phyloP scores from a whole-genome alignment of 1,140 invertebrate species.

The Drosophila bifasciata region DNA sequence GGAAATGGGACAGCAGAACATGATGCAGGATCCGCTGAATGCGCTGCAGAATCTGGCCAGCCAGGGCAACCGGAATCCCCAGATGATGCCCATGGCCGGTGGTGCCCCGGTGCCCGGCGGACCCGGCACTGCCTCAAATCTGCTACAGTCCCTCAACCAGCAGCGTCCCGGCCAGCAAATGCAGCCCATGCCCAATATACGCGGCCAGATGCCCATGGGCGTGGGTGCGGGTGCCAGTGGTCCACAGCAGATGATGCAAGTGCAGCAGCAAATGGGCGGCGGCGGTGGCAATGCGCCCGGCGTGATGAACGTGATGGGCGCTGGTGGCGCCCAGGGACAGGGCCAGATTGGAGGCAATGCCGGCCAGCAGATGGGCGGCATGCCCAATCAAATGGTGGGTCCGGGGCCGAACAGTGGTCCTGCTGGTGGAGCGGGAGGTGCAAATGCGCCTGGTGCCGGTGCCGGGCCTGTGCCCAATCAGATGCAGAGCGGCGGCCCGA shows the following conservation, averaged over 20 bases:
- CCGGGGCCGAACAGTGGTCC: constrained; percentile 77
- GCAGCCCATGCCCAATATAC: constrained; percentile 77
- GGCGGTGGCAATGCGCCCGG: constrained; percentile 59
- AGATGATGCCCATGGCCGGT: constrained; percentile 86
- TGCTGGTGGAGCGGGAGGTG: constrained; percentile 53
- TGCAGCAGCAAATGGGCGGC: constrained; percentile 84
- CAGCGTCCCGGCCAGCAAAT: constrained; percentile 80
- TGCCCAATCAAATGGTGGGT: constrained; percentile 83
- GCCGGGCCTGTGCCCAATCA: constrained; percentile 53
- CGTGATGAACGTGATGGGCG: constrained; percentile 79
- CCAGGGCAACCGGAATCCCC: constrained; percentile 88
- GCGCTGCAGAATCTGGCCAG: constrained; percentile 93
- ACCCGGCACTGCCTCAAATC: constrained; percentile 72
- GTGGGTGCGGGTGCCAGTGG: constrained; percentile 37
- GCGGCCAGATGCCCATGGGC: constrained; percentile 70
- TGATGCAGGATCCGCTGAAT: constrained; percentile 92
- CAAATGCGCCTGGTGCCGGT: constrained; percentile 29
- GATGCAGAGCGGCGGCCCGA: constrained; percentile 57
- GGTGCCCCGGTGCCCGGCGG: constrained; percentile 77
- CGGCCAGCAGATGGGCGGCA: constrained; percentile 84
- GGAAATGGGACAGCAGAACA: constrained; percentile 79
- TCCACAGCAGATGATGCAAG: constrained; percentile 69
- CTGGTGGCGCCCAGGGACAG: constrained; percentile 84
- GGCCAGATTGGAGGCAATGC: constrained; percentile 74
- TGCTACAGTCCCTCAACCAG: constrained; percentile 77